Base-by-base conservation (phyloP, 2,888 invertebrate species). In the Nesidiocoris tenuis region DNA sequence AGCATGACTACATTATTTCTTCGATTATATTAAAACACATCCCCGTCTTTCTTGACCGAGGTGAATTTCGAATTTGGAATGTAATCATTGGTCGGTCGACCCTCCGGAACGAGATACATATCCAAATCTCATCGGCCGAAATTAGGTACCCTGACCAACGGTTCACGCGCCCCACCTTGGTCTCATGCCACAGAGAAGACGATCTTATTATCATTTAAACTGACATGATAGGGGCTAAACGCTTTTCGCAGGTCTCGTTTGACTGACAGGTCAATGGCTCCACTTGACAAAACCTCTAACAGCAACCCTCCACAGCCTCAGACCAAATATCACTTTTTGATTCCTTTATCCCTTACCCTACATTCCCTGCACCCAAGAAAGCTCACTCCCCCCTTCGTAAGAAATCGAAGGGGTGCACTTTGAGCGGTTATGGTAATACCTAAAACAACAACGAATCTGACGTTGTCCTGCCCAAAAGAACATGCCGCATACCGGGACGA, bases 271-370 rank as follows among this genome's bases (percentile, higher is more conserved):
- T 75, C 66, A 75, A 75, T 75, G 67, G 59, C 56, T 12, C 39
- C 39, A 39, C 59, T 59, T 59, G 17, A 59, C n/a, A n/a, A n/a
- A 16, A 18, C 17, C 3, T 18, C 65, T 65, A 65, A 23, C 16
- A 18, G n/a, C 65, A n/a, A 65, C 24, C 25, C 24, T n/a, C n/a
- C n/a, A n/a, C n/a, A n/a, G n/a, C n/a, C n/a, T 18, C 67, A 75
- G 61, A 63, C 75, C 75, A 75, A 75, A 75, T 63, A 75, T 75
- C 59, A 75, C 75, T 75, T 75, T 66, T 75, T 67, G 66, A 66
- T 67, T 75, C 64, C 66, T 66, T 74, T 74, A 75, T 67, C 75
- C 75, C 75, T 75, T 0, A 67, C 55, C 56, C 67, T 67, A 22
- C 18, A 19, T 70, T 70, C 54, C 17, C 23, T n/a, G 19, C 39